These are phyloP conservation scores for Dicyrtoma fusca DNA, from an alignment of 2,888 invertebrate species.

Conservation along the genomic window DNA sequence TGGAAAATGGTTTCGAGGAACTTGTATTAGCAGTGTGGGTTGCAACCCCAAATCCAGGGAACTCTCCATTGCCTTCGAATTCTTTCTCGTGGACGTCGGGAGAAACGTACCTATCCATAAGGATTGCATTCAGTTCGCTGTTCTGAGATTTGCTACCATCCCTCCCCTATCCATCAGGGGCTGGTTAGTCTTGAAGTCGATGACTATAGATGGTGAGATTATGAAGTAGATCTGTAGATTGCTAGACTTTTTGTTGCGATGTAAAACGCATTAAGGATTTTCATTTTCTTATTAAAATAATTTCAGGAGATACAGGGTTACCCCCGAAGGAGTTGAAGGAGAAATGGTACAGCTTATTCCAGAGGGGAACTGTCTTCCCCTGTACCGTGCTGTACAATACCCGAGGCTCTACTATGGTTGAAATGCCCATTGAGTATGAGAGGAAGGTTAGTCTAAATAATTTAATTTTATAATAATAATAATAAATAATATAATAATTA, in stretches of 20 bases:
- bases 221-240: too few relatives aligned
- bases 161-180: conserved; percentile 11
- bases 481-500: conserved; percentile 3
- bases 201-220: too few relatives aligned
- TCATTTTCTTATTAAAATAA: too few relatives aligned
- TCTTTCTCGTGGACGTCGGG: conserved; percentile 22
- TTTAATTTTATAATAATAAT: too few relatives aligned
- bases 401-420: background rate
- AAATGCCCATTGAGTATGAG: background rate
- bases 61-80: conserved; percentile 11
- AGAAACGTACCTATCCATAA: conserved; percentile 12
- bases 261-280: too few relatives aligned
- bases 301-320: too few relatives aligned
- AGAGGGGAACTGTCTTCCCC: background rate
- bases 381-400: background rate
- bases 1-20: conserved; percentile 42
- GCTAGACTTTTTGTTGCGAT: too few relatives aligned
- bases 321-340: background rate
- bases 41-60: too few relatives aligned
- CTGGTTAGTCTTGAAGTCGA: background rate
- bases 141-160: conserved; percentile 1
- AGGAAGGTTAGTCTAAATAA: background rate
- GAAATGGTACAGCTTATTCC: conserved; percentile 2
- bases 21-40: conserved; percentile 13
- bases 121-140: conserved; percentile 5